Base-by-base conservation (phyloP, 2,113 vertebrate species). In the Gambusia holbrooki region DNA sequence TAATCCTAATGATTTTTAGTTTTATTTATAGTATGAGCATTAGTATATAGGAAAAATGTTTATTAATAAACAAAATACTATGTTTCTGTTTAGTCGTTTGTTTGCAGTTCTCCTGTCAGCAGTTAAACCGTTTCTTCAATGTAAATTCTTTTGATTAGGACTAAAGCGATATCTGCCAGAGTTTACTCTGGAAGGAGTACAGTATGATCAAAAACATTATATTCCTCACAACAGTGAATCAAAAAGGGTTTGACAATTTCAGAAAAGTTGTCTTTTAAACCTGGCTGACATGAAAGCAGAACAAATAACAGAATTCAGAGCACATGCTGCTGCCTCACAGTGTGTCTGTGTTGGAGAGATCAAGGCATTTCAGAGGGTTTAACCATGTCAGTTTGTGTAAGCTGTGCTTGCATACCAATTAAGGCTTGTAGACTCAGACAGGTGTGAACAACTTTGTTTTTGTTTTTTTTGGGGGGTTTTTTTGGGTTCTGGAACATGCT, bases 31-130 rank as follows among this genome's bases (percentile, higher is more conserved):
- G 14, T 4, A 15, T 15, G 14, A 15, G 40, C 40, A 42, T 42
- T 42, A 15, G 40, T 15, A 15, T 42, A 42, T 42, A 11, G 3
- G 4, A 42, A 15, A 15, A 42, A 42, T 6, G 4, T 10, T 19
- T 29, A 32, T 15, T 33, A 40, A 12, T n/a, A 66, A 37, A 37
- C 35, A 37, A 11, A 35, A 35, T 11, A 37, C 35, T 37, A 12
- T 11, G 10, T 12, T 37, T 66, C 35, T 45, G 5, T 42, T 58
- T 3, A 58, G 25, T 2, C n/a, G 51, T 25, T n/a, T 58, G 64
- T 65, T 71, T 68, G 58, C 32, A 42, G n/a, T 60, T 54, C 27
- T 42, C 27, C 73, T 72, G 37, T 75, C 76, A 74, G 84, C 79
- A 80, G 71, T 79, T 82, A 13, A 66, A 73, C 4, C 13, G 15